Conservation (phyloP, 2,888 invertebrate genomes). For the Anarsia innoxiella region DNA sequence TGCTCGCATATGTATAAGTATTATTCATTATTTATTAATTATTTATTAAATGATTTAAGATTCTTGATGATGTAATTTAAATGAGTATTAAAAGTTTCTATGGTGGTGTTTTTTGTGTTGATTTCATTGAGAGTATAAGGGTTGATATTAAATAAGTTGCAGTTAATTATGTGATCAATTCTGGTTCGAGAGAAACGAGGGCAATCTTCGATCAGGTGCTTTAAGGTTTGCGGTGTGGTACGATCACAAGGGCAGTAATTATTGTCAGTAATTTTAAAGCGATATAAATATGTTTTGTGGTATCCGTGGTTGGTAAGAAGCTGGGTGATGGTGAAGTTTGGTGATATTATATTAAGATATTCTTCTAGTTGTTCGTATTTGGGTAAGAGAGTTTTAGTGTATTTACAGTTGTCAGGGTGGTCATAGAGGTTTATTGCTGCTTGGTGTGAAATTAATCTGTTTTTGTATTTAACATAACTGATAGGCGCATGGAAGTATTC, state of each 20-base stretch:
- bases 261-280: slow-evolving; percentile 11
- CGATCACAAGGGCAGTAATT: slow-evolving; percentile 13
- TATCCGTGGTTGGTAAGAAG: slow-evolving; percentile 12
- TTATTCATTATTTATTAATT: neutral
- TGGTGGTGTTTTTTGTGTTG: neutral
- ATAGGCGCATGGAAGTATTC: slow-evolving; percentile 9
- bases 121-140: neutral
- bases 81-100: neutral
- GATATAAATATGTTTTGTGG: slow-evolving; percentile 11
- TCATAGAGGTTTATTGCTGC: neutral
- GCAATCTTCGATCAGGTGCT: slow-evolving; percentile 7
- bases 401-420: neutral
- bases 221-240: slow-evolving; percentile 2
- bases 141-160: neutral
- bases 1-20: too few relatives aligned
- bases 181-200: slow-evolving; percentile 4
- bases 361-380: neutral
- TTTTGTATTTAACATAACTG: slow-evolving; percentile 6
- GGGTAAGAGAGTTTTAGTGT: slow-evolving; percentile 4
- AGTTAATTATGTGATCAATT: neutral
- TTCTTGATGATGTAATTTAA: neutral
- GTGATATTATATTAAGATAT: neutral
- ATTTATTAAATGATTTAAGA: neutral
- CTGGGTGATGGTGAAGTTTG: slow-evolving; percentile 9
- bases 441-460: neutral